Evolutionary conservation across 2,888 invertebrate genomes (phyloP), one percentile per base, ranked within the genome.

Genomic region (Philereme transversata): DNA sequence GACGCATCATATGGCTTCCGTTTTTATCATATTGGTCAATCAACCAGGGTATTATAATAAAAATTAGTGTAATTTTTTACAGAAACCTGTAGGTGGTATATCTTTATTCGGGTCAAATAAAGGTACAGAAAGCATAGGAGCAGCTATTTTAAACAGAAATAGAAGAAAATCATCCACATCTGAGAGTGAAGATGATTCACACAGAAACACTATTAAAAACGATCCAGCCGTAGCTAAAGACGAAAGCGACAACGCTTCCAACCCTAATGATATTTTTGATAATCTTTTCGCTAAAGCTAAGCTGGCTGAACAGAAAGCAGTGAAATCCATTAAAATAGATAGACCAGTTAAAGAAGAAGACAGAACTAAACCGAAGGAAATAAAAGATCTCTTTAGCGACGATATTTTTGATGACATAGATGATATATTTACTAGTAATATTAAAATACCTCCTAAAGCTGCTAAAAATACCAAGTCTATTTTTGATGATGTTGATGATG

Each of bases 71-170:
- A 22, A 22, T 22, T 22, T 22, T 61, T 76, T 72, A 40, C 84
- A 95, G 95, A 94, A 94, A 88, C 94, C 94, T 5, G 75, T 92
- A 4, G 94, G 94, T 3, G 95, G 93, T 1, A 93, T 94, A 51
- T 93, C 94, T 6, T 78, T 95, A 45, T 93, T 95, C 69, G 94
- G 94, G 1, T 71, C 79, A 3, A 87, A 81, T 54, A 81, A 84
- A 73, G 84, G 84, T 7, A 71, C 88, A 0, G 87, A 87, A 33
- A 89, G 79, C 58, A 90, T 92, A 5, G 90, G 90, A 0, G 87
- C 90, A 0, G 89, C 90, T 60, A 88, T 90, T 55, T 79, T 89
- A 65, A 83, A 84, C 64, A 76, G 89, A 5, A 83, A 85, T 54
- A 81, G 73, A 65, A 76, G 76, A n/a, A 84, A 82, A 73, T 77